Percentiles rank a stretch among this genome's conserved stretches.
phyloP scores from a whole-genome alignment of 2,888 invertebrate genomes.

The Athalia rosae region DNA sequence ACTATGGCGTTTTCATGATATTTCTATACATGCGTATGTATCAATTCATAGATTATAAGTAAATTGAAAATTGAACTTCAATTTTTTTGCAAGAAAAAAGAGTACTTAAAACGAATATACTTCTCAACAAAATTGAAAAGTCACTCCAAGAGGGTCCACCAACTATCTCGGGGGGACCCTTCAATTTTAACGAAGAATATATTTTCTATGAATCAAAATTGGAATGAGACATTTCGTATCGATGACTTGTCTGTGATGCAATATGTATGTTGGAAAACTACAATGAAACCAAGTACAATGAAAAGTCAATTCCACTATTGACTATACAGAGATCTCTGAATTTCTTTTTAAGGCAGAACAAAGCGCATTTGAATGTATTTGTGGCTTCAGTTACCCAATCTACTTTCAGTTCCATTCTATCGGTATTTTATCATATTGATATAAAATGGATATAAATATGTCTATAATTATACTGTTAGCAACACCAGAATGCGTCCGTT shows the following conservation, averaged over 20 bases:
- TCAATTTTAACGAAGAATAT: conserved; percentile 30
- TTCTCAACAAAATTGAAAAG: conserved; percentile 18
- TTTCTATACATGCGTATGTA: neutral
- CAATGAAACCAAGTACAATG: conserved; percentile 46
- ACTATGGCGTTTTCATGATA: neutral
- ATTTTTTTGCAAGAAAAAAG: conserved; percentile 44
- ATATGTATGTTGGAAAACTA: neutral
- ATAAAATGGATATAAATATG: neutral
- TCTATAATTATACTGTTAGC: neutral
- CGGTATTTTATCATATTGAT: no score
- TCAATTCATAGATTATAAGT: neutral
- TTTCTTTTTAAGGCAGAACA: conserved; percentile 13
- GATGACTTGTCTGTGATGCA: conserved; percentile 2
- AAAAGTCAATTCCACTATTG: conserved; percentile 28
- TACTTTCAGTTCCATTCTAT: no score
- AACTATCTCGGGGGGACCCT: neutral
- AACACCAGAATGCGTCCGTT: neutral
- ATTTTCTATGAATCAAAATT: conserved; percentile 39
- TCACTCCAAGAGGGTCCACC: conserved; percentile 12
- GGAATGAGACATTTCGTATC: conserved; percentile 23
- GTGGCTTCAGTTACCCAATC: no score
- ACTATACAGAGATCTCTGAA: conserved; percentile 5
- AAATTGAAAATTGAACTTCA: conserved; percentile 26
- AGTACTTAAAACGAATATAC: conserved; percentile 33
- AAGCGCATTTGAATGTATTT: no score